Percentiles rank a stretch among this genome's conserved stretches.
phyloP scores from a whole-genome alignment of 2,113 vertebrate genomes.

The Sphyrna mokarran region DNA sequence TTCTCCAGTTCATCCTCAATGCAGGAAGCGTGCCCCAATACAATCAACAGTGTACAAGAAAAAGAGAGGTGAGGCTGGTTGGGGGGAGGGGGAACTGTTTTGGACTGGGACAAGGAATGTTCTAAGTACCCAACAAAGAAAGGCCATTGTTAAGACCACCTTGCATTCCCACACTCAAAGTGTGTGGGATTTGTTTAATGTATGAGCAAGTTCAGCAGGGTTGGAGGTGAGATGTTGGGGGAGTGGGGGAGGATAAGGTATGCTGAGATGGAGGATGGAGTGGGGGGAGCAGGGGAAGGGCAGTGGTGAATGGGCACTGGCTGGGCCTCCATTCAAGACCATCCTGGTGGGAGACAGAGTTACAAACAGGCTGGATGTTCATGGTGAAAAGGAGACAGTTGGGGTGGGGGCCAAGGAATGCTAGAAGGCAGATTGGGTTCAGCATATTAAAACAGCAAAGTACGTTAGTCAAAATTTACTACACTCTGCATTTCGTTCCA shows the following conservation, averaged over 20 bases:
- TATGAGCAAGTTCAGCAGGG: neutral
- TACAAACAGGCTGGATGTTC: neutral
- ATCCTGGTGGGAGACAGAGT: neutral
- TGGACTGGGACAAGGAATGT: neutral
- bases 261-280: no score
- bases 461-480: neutral
- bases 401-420: neutral
- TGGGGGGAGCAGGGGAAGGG: neutral
- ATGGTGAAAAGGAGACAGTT: neutral
- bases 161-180: neutral
- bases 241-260: no score
- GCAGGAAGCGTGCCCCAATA: neutral
- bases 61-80: neutral
- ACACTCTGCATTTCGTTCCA: neutral
- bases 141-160: neutral
- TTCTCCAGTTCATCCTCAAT: neutral
- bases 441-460: neutral
- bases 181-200: neutral
- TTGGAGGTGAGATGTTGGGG: no score
- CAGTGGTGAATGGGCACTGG: neutral
- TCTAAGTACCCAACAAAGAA: neutral
- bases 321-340: neutral
- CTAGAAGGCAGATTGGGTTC: neutral
- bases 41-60: neutral
- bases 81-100: neutral